Percentiles rank a stretch among this genome's conserved stretches.
Evolutionary conservation across 1,140 invertebrate species (phyloP).

Genomic region (Neuroterus valhalla): DNA sequence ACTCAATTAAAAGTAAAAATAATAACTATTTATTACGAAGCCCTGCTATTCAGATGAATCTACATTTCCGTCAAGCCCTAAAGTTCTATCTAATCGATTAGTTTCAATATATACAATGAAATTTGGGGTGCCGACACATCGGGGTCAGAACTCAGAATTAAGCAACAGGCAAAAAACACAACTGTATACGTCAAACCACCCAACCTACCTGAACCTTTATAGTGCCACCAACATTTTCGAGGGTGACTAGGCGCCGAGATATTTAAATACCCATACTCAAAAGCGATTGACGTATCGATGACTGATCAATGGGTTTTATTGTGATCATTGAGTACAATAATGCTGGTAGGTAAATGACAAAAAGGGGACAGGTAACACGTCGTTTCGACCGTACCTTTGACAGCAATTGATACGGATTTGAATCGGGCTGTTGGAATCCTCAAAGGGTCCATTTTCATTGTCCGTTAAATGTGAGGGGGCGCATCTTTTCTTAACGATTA

Average conservation of each 20-base stretch:
- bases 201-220: too few species aligned
- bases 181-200: background rate
- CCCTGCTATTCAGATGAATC: too few species aligned
- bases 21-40: too few species aligned
- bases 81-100: too few species aligned
- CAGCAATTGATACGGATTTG: constrained; percentile 62
- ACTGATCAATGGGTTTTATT: constrained; percentile 54
- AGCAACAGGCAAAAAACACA: background rate
- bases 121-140: too few species aligned
- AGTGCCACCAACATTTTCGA: too few species aligned
- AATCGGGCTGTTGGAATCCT: constrained; percentile 39
- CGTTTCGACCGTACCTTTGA: constrained; percentile 58
- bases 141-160: too few species aligned
- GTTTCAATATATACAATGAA: too few species aligned
- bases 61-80: too few species aligned
- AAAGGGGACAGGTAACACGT: constrained; percentile 57
- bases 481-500: constrained; percentile 51
- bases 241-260: too few species aligned
- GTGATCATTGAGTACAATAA: constrained; percentile 47
- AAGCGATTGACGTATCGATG: constrained; percentile 43
- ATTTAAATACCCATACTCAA: too few species aligned
- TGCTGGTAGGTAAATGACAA: constrained; percentile 42
- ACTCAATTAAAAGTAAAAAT: too few species aligned
- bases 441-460: constrained; percentile 42
- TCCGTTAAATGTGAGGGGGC: constrained; percentile 5